Evolutionary conservation across 2,797 vertebrate genomes (phyloP).

Genomic region (Zalophus californianus): DNA sequence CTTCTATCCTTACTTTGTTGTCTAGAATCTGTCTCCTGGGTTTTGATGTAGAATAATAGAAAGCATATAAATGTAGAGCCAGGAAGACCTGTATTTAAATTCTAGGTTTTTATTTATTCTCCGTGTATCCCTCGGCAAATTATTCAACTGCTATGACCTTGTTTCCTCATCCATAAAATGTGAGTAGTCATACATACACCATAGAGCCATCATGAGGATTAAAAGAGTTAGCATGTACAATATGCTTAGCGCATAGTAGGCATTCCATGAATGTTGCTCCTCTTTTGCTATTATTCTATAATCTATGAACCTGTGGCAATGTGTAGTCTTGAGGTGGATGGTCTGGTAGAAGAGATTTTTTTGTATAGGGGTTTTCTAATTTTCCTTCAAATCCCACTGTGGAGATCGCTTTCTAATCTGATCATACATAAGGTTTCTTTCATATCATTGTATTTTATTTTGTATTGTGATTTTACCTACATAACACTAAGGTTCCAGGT

Average conservation of each 20-base stretch:
- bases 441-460: constrained; percentile 10
- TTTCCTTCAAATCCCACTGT: constrained; percentile 43
- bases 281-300: not conserved
- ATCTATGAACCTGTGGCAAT: not conserved
- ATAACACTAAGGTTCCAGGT: not conserved
- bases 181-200: not conserved
- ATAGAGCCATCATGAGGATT: not conserved
- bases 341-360: constrained; percentile 6
- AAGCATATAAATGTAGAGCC: not conserved
- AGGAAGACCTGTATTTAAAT: constrained; percentile 32
- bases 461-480: not conserved
- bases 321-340: not conserved
- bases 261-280: not conserved
- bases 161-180: constrained; percentile 17
- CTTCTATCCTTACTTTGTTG: constrained; percentile 29
- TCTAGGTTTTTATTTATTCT: constrained; percentile 25
- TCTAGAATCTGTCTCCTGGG: constrained; percentile 2
- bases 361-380: constrained; percentile 17
- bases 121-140: constrained; percentile 22
- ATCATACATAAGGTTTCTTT: not conserved
- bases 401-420: not conserved
- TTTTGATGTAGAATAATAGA: constrained; percentile 26
- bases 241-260: not conserved
- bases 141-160: not conserved
- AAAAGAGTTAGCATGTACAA: not conserved